phyloP scores from a whole-genome alignment of 2,113 vertebrate species.

The Xyliphius kryptos region DNA sequence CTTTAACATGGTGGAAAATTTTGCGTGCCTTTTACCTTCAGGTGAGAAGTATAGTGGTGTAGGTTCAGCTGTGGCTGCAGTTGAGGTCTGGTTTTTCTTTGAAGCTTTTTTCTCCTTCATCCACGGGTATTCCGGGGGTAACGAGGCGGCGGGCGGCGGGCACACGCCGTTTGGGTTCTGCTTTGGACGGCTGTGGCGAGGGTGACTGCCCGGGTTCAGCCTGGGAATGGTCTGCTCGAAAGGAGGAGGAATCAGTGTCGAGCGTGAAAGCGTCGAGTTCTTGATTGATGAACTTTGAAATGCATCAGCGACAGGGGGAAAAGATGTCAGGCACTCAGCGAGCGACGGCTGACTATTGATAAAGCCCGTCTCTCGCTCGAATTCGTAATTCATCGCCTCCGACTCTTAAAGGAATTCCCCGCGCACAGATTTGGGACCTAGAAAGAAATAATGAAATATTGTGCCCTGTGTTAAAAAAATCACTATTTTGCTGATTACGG shows the following conservation, averaged over 20 bases:
- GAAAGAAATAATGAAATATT: slow-evolving; percentile 80
- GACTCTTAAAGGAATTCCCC: slow-evolving; percentile 84
- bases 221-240: slow-evolving; percentile 94
- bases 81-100: slow-evolving; percentile 77
- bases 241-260: slow-evolving; percentile 98
- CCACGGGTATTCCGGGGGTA: slow-evolving; percentile 90
- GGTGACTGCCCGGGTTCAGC: slow-evolving; percentile 84
- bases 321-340: slow-evolving; percentile 99
- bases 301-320: slow-evolving; percentile 98
- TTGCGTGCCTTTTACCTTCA: too few species aligned
- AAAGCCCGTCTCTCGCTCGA: slow-evolving; percentile 98
- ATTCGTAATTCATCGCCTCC: slow-evolving; percentile 99
- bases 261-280: slow-evolving; percentile 94
- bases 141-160: slow-evolving; percentile 73
- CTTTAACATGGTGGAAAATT: too few species aligned
- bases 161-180: slow-evolving; percentile 75
- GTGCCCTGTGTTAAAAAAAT: slow-evolving; percentile 68
- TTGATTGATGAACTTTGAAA: slow-evolving; percentile 99
- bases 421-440: slow-evolving; percentile 81
- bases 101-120: slow-evolving; percentile 96
- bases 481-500: slow-evolving; percentile 89
- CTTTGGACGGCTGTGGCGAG: slow-evolving; percentile 85
- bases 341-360: slow-evolving; percentile 99
- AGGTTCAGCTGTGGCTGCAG: slow-evolving; percentile 61
- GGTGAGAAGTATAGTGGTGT: slow-evolving; percentile 82